These are phyloP conservation scores for Holotrichia oblita DNA, from an alignment of 1,140 invertebrate genomes.

Conservation along the genomic window DNA sequence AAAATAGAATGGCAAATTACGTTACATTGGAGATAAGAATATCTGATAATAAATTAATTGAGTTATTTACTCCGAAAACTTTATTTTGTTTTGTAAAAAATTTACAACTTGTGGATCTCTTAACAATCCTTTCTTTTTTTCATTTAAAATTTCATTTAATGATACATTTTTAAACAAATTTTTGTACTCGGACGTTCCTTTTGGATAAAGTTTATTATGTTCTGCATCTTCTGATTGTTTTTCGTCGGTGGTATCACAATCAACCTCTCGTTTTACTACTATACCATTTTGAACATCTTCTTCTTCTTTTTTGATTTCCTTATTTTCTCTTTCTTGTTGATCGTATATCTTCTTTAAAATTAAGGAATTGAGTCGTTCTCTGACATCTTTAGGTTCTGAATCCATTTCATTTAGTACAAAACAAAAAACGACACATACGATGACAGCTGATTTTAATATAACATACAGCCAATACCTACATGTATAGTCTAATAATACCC, in stretches of 20 bases:
- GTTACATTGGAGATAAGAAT: neutral
- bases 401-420: conserved; percentile 39
- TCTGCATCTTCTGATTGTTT: neutral
- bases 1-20: neutral
- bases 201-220: neutral
- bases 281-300: neutral
- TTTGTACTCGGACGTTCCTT: neutral
- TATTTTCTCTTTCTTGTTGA: conserved; percentile 42
- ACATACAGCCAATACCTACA: neutral
- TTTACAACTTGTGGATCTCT: conserved; percentile 43
- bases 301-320: conserved; percentile 26
- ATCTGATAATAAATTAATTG: neutral
- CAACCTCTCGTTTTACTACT: neutral
- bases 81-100: conserved; percentile 43
- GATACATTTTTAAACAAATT: conserved; percentile 24
- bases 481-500: neutral
- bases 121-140: conserved; percentile 44
- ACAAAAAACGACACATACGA: neutral
- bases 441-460: conserved; percentile 22
- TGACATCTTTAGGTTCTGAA: conserved; percentile 38
- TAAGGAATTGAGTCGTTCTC: conserved; percentile 42
- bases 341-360: conserved; percentile 44
- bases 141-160: conserved; percentile 43
- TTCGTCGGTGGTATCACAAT: conserved; percentile 2
- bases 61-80: neutral